Evolutionary conservation across 2,888 invertebrate genomes (phyloP).

Genomic region (Cremastinae sp.): DNA sequence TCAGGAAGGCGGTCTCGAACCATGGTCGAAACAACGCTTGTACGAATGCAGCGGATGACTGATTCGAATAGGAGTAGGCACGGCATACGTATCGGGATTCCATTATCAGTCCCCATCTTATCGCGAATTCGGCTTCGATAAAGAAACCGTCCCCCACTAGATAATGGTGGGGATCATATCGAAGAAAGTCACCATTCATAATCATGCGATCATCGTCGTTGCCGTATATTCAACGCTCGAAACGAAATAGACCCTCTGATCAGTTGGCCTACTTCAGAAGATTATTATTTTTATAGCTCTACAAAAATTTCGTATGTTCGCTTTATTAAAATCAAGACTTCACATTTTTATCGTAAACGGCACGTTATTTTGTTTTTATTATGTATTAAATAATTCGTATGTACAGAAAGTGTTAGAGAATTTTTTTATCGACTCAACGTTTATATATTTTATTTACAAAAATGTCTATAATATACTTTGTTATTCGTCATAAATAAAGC

Average conservation of each 20-base stretch:
- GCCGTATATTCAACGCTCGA: conserved; percentile 73
- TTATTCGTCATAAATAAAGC: neutral
- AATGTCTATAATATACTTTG: no score
- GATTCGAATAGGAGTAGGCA: conserved; percentile 20
- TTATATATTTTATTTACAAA: no score
- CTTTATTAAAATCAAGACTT: no score
- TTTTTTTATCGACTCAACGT: no score
- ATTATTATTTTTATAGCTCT: neutral
- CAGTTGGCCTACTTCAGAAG: conserved; percentile 56
- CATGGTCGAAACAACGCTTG: conserved; percentile 68
- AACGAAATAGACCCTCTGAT: conserved; percentile 73
- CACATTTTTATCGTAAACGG: no score
- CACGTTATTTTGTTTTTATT: no score
- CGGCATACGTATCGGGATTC: conserved; percentile 27
- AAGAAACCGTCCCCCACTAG: conserved; percentile 30
- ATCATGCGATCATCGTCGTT: conserved; percentile 46
- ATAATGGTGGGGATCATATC: conserved; percentile 3
- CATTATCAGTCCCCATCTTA: conserved; percentile 51
- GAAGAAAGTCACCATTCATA: conserved; percentile 25
- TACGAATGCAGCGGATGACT: conserved; percentile 51
- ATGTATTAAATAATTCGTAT: no score
- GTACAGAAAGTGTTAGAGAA: no score
- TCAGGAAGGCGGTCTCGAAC: conserved; percentile 77
- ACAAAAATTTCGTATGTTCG: neutral
- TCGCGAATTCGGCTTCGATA: conserved; percentile 45